Evolutionary conservation across 2,888 invertebrate species (phyloP), one percentile per base, ranked within the genome.

Genomic region (Chloroclysta siterata): DNA sequence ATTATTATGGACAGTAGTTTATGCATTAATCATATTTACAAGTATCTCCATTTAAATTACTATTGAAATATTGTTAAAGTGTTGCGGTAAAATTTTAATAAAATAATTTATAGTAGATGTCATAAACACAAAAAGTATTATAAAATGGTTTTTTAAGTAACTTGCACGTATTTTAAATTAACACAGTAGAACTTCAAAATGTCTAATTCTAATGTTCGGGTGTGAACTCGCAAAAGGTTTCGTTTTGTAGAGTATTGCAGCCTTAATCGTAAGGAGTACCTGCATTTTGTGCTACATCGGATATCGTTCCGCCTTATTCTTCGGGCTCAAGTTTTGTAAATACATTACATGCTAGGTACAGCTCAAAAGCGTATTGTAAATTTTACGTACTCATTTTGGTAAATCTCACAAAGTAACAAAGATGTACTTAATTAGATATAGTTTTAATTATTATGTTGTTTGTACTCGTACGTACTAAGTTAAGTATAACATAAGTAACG

Each of bases 371-470:
- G 47, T 39, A 10, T 22, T 52, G 17, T 56, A 52, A 22, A 50
- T 51, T 11, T 39, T 39, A 11, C 11, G 28, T 54, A 51, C 51
- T 39, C n/a, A 46, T 39, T 51, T 52, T n/a, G n/a, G 28, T 28
- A 55, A 28, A 42, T 42, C 15, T 51, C 42, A 53, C 22, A 44
- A 39, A 39, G 36, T 39, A 39, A 39, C 36, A 55, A 39, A 50
- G 8, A 14, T 39, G 56, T 65, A 61, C 57, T 61, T 65, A 61
- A 58, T 53, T 61, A 65, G 53, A 17, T 46, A 2, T 17, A 44
- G 15, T 17, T 8, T 15, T 44, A 11, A 8, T 10, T 46, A 39
- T n/a, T 50, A 54, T 36, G 14, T 56, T 22, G 14, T 56, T 22
- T 53, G 42, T 54, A 50, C 13, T 36, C 13, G 47, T 54, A 47